Conservation (phyloP, 2,888 invertebrate species). For the Ophion ventricosus region DNA sequence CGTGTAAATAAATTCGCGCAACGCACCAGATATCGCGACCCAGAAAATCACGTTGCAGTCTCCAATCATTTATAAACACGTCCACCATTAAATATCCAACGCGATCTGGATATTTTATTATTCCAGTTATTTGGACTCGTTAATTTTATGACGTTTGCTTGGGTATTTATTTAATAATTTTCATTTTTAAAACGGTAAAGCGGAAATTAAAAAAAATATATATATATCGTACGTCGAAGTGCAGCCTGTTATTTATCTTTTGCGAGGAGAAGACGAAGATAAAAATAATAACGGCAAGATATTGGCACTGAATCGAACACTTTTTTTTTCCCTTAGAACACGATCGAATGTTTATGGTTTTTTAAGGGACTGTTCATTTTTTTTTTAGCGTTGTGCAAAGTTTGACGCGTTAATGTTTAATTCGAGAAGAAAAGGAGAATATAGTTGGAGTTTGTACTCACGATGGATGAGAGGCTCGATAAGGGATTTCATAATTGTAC, state of each 20-base stretch:
- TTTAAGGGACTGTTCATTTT: background rate
- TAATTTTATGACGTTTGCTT: background rate
- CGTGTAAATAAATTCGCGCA: conserved; percentile 57
- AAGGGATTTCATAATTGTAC: conserved; percentile 4
- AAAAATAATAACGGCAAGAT: too few species aligned
- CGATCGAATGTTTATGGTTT: too few species aligned
- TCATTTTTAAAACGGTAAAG: background rate
- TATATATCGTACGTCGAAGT: too few species aligned
- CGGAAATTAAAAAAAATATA: too few species aligned
- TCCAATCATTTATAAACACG: background rate
- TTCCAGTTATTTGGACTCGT: background rate
- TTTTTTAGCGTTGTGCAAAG: background rate
- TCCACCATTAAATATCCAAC: background rate
- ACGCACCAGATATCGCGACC: conserved; percentile 35
- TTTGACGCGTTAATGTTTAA: background rate
- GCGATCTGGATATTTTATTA: background rate
- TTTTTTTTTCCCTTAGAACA: too few species aligned
- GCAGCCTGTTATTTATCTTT: too few species aligned
- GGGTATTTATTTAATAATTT: background rate
- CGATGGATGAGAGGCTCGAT: conserved; percentile 28
- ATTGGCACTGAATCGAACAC: too few species aligned
- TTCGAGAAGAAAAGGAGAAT: background rate
- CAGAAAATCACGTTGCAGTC: conserved; percentile 20
- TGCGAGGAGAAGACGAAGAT: too few species aligned
- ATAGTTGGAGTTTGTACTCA: conserved; percentile 31